phyloP scores from a whole-genome alignment of 2,113 vertebrate genomes.

The Dinomys branickii region DNA sequence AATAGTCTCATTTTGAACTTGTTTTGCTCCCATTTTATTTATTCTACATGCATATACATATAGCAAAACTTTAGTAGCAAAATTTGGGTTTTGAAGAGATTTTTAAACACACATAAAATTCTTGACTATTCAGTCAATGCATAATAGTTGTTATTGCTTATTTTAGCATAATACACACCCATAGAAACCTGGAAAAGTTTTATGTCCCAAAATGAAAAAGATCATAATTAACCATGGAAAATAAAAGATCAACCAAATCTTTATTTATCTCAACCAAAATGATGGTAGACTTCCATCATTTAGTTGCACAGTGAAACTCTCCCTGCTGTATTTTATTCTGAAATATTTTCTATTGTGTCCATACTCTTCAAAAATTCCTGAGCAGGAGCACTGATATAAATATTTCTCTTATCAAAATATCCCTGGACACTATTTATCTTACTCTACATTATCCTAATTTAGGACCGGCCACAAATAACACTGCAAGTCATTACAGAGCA shows the following conservation, averaged over 20 bases:
- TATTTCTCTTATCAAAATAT: constrained; percentile 73
- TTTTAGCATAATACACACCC: neutral
- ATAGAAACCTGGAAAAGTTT: neutral
- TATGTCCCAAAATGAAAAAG: constrained; percentile 50
- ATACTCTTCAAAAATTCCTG: constrained; percentile 71
- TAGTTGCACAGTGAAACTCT: constrained; percentile 68
- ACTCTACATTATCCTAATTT: constrained; percentile 14
- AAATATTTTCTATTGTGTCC: constrained; percentile 81
- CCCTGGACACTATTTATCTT: constrained; percentile 61
- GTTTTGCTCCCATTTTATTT: constrained; percentile 42
- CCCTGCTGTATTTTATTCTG: constrained; percentile 81
- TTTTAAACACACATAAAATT: constrained; percentile 33
- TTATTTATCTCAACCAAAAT: constrained; percentile 53
- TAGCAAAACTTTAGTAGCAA: neutral
- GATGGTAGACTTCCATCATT: constrained; percentile 66
- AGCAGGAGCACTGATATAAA: constrained; percentile 73
- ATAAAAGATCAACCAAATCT: neutral
- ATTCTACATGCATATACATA: neutral
- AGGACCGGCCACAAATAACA: constrained; percentile 54
- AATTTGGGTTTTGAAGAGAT: neutral
- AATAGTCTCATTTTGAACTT: neutral
- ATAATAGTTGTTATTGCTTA: neutral
- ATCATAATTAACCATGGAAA: neutral
- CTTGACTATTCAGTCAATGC: neutral
- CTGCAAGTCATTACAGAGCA: constrained; percentile 64